Evolutionary conservation across 2,888 invertebrate genomes (phyloP), one percentile per base, ranked within the genome.

Genomic region (Polyommatus icarus): DNA sequence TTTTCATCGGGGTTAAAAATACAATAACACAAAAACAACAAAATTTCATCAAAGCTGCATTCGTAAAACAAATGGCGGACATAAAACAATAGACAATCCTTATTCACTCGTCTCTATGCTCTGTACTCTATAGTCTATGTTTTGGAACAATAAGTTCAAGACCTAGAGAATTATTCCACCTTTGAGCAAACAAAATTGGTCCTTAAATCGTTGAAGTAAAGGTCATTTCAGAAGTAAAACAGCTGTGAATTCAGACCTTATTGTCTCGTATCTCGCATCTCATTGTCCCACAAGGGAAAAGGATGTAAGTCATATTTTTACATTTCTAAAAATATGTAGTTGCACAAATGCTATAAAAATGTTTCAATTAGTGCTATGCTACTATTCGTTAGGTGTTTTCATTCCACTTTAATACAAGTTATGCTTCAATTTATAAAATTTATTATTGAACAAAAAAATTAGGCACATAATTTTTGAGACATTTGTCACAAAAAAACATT

Each of bases 181-280:
- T 46, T 46, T 54, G 15, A 54, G 50, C 18, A 54, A 54, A 18
- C 50, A 3, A 54, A 54, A 54, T 54, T 54, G 50, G 50, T 54
- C 4, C 18, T 54, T 54, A 18, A 15, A 15, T 54, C 50, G 18
- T 15, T 18, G 50, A 1, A 5, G 18, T 54, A 54, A 4, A 18
- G 15, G 12, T 54, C 18, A 46, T 46, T 46, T 46, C 46, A 54
- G 12, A 54, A 4, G 50, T 15, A 54, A 18, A 18, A 18, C 4
- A 15, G 50, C 18, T 54, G 50, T 54, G 50, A 54, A 18, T 54
- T 18, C 67, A 20, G n/a, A 29, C 29, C 15, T 29, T 32, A 29
- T 67, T 67, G 67, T 67, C 61, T 61, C 61, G 24, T 24, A 29
- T 67, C 18, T 67, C 29, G 67, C 67, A 67, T 67, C 29, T 67